These are phyloP conservation scores for Drosophila auraria DNA, from an alignment of 1,140 invertebrate species.

Conservation along the genomic window DNA sequence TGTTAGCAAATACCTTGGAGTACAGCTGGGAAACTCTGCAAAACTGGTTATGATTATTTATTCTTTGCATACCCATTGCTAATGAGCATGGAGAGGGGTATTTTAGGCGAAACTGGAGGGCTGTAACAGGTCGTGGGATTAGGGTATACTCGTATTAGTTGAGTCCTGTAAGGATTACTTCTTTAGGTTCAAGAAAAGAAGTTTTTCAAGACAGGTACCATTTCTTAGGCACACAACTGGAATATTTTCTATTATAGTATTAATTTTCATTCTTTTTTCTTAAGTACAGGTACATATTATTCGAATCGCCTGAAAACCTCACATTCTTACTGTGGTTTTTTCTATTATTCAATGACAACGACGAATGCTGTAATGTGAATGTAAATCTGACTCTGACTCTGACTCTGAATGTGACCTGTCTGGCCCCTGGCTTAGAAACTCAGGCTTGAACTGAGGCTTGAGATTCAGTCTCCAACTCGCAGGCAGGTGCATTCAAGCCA, in stretches of 20 bases:
- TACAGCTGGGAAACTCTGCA: conserved; percentile 67
- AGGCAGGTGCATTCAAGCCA: conserved; percentile 30
- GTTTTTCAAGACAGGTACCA: background rate
- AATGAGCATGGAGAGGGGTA: conserved; percentile 2
- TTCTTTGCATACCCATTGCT: conserved; percentile 30
- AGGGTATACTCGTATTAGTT: conserved; percentile 3
- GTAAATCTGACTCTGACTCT: conserved; percentile 32
- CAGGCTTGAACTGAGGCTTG: background rate
- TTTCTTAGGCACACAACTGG: too few relatives aligned
- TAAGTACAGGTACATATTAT: background rate
- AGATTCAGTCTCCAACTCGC: background rate
- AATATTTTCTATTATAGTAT: background rate
- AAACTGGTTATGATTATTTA: conserved; percentile 74
- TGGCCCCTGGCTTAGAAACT: conserved; percentile 39
- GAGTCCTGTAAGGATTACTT: background rate
- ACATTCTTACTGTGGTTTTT: conserved; percentile 26
- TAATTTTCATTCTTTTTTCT: too few relatives aligned
- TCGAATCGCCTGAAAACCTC: background rate
- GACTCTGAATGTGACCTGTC: conserved; percentile 40
- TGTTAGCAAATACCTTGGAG: conserved; percentile 57
- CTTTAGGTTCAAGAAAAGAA: background rate
- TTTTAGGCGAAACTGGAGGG: conserved; percentile 3
- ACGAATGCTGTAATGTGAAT: conserved; percentile 65
- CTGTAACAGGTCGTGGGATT: conserved; percentile 1
- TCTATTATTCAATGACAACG: conserved; percentile 68